Percentiles rank a stretch among this genome's conserved stretches.
phyloP scores from a whole-genome alignment of 1,140 invertebrate species.

The Diuraphis noxia region DNA sequence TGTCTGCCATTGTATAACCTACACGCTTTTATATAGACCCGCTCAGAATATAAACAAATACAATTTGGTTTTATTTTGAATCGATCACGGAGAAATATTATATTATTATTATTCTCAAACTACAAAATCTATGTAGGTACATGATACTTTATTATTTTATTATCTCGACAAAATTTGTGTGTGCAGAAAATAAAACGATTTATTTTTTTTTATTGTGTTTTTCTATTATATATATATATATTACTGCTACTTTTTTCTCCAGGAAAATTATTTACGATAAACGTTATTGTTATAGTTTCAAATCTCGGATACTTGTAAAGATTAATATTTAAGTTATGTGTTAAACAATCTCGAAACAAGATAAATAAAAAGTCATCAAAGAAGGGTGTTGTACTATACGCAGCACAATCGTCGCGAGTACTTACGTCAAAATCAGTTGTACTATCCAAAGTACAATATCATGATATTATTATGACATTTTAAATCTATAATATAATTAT shows the following conservation, averaged over 20 bases:
- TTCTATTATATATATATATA: background rate
- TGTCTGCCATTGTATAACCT: background rate
- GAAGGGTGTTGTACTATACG: too few species aligned
- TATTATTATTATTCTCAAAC: background rate
- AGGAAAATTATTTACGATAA: background rate
- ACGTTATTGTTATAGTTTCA: constrained; percentile 12
- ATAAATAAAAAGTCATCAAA: background rate
- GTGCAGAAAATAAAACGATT: background rate
- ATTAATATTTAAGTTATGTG: constrained; percentile 20
- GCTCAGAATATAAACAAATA: background rate
- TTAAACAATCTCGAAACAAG: background rate
- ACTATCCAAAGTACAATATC: too few species aligned
- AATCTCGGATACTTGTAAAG: background rate
- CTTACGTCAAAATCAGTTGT: background rate
- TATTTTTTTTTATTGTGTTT: background rate
- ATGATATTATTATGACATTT: too few species aligned
- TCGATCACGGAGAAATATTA: background rate
- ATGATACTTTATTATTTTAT: background rate
- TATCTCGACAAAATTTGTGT: background rate
- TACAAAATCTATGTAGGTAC: background rate
- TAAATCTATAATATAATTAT: background rate
- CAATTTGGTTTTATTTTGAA: background rate
- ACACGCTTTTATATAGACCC: background rate
- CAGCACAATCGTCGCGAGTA: background rate
- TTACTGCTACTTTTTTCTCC: background rate